These are phyloP conservation scores for Bufo bufo DNA, from an alignment of 2,113 vertebrate species.

Conservation along the genomic window DNA sequence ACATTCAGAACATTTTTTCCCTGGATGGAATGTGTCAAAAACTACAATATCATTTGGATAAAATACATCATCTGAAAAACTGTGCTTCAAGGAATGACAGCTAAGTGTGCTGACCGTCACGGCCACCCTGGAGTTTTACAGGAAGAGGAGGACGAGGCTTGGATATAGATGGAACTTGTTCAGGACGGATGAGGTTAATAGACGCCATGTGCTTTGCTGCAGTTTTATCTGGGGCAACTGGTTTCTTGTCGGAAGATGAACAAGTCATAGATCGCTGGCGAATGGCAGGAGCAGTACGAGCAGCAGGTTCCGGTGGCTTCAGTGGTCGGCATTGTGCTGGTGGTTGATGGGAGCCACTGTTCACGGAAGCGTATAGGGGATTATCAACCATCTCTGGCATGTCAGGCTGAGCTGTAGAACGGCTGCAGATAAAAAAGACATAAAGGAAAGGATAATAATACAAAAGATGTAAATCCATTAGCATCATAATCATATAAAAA, in stretches of 20 bases:
- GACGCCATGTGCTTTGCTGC: slow-evolving; percentile 67
- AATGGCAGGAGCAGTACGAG: slow-evolving; percentile 72
- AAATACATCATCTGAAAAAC: slow-evolving; percentile 7
- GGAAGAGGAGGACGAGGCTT: slow-evolving; percentile 81
- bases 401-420: background rate
- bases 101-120: slow-evolving; percentile 73
- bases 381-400: slow-evolving; percentile 93
- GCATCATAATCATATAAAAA: background rate
- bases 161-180: slow-evolving; percentile 66
- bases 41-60: background rate
- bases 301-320: slow-evolving; percentile 60
- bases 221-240: slow-evolving; percentile 62
- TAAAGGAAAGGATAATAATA: background rate
- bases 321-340: slow-evolving; percentile 65
- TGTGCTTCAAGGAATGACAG: background rate
- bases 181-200: slow-evolving; percentile 58
- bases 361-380: slow-evolving; percentile 86
- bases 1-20: background rate
- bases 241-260: slow-evolving; percentile 71
- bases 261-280: slow-evolving; percentile 86
- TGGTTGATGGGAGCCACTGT: slow-evolving; percentile 22
- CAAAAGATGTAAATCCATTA: background rate
- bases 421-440: slow-evolving; percentile 3
- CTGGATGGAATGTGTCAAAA: background rate
- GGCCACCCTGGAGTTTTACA: slow-evolving; percentile 75